These are phyloP conservation scores for Calypte anna DNA, from an alignment of 2,113 vertebrate species.

Conservation along the genomic window DNA sequence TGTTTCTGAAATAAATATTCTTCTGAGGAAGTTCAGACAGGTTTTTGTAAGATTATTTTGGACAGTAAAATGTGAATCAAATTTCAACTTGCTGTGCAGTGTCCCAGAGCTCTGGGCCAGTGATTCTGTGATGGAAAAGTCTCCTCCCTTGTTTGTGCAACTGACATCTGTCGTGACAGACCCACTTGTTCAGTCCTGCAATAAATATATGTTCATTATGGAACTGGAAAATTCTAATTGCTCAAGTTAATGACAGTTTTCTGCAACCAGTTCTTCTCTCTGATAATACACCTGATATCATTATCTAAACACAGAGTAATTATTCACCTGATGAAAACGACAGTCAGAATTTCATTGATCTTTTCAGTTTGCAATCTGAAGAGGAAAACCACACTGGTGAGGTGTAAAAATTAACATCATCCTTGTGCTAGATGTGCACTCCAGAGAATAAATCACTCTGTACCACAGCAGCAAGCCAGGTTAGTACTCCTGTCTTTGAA, in stretches of 20 bases:
- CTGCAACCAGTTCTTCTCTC: not conserved
- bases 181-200: not conserved
- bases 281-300: not conserved
- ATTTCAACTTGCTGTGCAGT: not conserved
- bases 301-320: not conserved
- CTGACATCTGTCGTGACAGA: not conserved
- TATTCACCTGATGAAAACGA: not conserved
- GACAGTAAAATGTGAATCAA: not conserved
- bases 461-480: not conserved
- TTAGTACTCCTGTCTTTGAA: not conserved
- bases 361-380: not conserved
- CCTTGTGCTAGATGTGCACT: not conserved
- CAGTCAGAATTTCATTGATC: not conserved
- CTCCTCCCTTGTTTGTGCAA: not conserved
- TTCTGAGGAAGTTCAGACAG: not conserved
- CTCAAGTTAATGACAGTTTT: constrained; percentile 7
- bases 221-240: not conserved
- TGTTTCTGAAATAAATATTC: not conserved
- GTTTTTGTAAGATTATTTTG: not conserved
- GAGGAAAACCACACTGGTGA: not conserved
- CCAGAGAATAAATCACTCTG: not conserved
- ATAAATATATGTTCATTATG: not conserved
- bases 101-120: not conserved
- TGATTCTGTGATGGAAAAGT: not conserved
- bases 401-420: not conserved